Conservation (phyloP, 1,140 invertebrate genomes). For the Diabrotica virgifera region DNA sequence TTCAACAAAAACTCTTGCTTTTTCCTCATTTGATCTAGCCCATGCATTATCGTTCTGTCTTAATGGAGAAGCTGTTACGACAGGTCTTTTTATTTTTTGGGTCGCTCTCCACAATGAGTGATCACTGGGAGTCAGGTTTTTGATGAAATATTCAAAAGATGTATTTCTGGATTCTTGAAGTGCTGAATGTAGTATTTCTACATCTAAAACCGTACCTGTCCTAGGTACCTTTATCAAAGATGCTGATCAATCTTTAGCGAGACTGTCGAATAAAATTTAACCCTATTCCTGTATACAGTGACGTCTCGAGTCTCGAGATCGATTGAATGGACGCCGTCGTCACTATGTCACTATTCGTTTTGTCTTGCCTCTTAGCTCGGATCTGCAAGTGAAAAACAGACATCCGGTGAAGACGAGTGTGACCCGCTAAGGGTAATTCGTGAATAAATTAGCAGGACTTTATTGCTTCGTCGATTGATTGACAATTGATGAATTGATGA, state of each 20-base stretch:
- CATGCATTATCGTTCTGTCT: too few relatives aligned
- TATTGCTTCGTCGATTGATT: neutral
- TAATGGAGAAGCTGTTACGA: too few relatives aligned
- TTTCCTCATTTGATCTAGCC: too few relatives aligned
- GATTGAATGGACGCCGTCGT: slow-evolving; percentile 20
- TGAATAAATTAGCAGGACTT: neutral
- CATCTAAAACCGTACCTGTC: neutral
- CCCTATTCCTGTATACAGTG: slow-evolving; percentile 17
- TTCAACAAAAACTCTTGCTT: too few relatives aligned
- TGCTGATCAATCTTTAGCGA: slow-evolving; percentile 22
- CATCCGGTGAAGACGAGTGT: neutral
- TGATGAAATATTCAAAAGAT: too few relatives aligned
- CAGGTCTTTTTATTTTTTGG: too few relatives aligned
- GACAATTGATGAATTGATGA: neutral
- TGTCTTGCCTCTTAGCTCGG: slow-evolving; percentile 8
- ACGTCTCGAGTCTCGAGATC: slow-evolving; percentile 20
- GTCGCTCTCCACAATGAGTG: too few relatives aligned
- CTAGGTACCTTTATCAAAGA: slow-evolving; percentile 12
- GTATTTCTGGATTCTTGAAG: too few relatives aligned
- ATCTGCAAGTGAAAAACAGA: neutral
- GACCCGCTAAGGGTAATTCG: neutral
- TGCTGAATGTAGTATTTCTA: too few relatives aligned
- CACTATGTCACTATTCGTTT: slow-evolving; percentile 20
- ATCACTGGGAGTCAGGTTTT: too few relatives aligned
- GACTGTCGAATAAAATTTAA: slow-evolving; percentile 22